Evolutionary conservation across 2,888 invertebrate genomes (phyloP), one percentile per base, ranked within the genome.

Genomic region (Caenorhabditis sp.): DNA sequence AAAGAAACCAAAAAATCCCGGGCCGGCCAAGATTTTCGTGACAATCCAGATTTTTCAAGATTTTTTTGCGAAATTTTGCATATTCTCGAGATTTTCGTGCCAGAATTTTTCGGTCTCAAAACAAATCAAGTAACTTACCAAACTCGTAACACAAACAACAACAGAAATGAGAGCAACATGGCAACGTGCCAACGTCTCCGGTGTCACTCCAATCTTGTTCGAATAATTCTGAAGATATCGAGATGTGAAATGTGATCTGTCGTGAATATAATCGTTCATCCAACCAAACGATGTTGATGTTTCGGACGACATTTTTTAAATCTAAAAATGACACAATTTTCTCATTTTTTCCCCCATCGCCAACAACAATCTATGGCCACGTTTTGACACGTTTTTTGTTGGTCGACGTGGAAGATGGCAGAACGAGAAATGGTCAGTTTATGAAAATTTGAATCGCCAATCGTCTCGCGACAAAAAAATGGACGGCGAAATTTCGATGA

Each of bases 161-260:
- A 43, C 17, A 43, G 17, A 6, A 10, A 43, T 43, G 17, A 43
- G 14, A 14, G 2, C 6, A 43, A 43, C 43, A 43, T 43, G 43
- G 14, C 6, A 10, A 43, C 14, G 14, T 17, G 66, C 51, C 14
- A 66, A 2, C 0, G 8, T 54, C 2, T 49, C 50, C 4, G 62
- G 26, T 27, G 66, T 23, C 27, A 68, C 62, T 26, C 68, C 68
- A 31, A 62, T 58, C 1, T 58, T 19, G 8, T 62, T 59, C 1
- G 66, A 31, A 12, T 69, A 31, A 51, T 63, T 54, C 8, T 58
- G 54, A 24, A 69, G 19, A 37, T 57, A 63, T 14, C 73, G 68
- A 55, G 73, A 62, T 17, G 73, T 62, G 62, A 73, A 73, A 51
- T 73, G 66, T 23, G 58, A 62, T 27, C 62, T 68, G 54, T 73